These are phyloP conservation scores for Nicator chloris DNA, from an alignment of 2,113 vertebrate species.

Conservation along the genomic window DNA sequence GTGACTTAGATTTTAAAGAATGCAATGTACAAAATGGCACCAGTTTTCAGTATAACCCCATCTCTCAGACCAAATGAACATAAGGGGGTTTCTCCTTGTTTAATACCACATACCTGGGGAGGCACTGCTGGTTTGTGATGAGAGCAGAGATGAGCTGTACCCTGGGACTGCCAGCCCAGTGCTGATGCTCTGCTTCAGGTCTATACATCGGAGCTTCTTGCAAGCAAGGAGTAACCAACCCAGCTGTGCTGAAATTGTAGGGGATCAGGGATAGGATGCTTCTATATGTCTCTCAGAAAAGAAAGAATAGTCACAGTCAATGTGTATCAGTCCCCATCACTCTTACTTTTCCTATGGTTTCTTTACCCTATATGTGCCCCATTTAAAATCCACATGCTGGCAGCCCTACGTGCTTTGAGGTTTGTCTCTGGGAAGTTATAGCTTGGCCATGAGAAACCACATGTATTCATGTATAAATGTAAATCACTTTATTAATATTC, in stretches of 20 bases:
- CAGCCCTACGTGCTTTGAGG: background rate
- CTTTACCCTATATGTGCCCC: background rate
- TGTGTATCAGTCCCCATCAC: background rate
- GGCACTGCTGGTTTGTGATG: background rate
- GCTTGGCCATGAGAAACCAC: background rate
- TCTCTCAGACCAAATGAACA: background rate
- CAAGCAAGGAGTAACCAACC: background rate
- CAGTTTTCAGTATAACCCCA: background rate
- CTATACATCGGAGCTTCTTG: background rate
- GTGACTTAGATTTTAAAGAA: background rate
- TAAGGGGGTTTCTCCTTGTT: background rate
- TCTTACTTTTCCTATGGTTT: background rate
- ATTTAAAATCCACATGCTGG: background rate
- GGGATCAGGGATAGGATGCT: background rate
- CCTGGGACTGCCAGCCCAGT: background rate
- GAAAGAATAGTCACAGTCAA: background rate
- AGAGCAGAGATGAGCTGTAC: background rate
- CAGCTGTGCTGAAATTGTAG: background rate
- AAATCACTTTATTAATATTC: background rate
- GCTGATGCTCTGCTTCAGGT: background rate
- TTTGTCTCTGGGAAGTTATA: background rate
- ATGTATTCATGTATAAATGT: background rate
- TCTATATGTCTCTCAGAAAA: background rate
- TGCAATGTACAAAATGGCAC: background rate
- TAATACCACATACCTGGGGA: background rate